These are phyloP conservation scores for Zele albiditarsus DNA, from an alignment of 2,888 invertebrate genomes.

Conservation along the genomic window DNA sequence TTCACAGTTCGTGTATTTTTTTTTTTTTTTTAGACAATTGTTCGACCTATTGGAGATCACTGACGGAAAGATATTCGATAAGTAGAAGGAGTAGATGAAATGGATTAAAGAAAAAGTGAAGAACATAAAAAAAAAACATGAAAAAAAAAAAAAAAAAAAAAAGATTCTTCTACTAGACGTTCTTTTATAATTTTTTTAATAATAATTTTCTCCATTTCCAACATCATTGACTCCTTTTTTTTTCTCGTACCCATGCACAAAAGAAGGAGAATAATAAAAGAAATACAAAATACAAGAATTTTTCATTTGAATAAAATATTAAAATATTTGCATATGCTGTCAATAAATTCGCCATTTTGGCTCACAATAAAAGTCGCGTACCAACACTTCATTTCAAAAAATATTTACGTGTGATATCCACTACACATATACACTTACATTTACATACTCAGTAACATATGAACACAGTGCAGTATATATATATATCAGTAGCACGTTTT, in stretches of 20 bases:
- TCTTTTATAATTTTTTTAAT: not conserved
- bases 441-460: not conserved
- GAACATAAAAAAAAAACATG: not conserved
- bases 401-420: slow-evolving; percentile 48
- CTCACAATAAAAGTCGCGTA: slow-evolving; percentile 42
- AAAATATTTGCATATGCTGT: slow-evolving; percentile 47
- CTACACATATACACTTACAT: not conserved
- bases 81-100: not conserved
- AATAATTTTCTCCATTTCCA: too few species aligned
- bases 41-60: not conserved
- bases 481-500: slow-evolving; percentile 46
- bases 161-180: slow-evolving; percentile 22
- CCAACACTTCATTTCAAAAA: slow-evolving; percentile 52
- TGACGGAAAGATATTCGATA: not conserved
- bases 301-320: slow-evolving; percentile 33
- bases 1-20: slow-evolving; percentile 38
- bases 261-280: not conserved
- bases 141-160: not conserved
- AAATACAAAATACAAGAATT: slow-evolving; percentile 3
- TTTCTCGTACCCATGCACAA: too few species aligned
- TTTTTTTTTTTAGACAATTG: slow-evolving; percentile 15
- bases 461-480: not conserved
- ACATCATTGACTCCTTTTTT: too few species aligned
- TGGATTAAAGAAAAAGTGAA: not conserved
- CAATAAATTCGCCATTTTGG: slow-evolving; percentile 61